Evolutionary conservation across 2,113 vertebrate species (phyloP).

Genomic region (Brachypteracias leptosomus): DNA sequence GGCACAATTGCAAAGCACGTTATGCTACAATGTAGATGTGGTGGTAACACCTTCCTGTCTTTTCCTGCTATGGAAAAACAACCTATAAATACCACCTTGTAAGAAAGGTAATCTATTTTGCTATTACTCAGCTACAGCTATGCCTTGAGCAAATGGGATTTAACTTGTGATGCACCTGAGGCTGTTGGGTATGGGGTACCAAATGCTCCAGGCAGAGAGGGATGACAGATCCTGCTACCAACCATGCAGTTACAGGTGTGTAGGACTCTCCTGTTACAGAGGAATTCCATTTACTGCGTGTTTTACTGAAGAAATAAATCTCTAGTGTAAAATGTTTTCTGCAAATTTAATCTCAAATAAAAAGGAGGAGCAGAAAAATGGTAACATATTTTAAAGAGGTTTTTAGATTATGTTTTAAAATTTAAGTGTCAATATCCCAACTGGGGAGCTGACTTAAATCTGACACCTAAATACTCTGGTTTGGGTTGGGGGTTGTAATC

Average conservation of each 20-base stretch:
- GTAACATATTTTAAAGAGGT: background rate
- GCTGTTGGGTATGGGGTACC: background rate
- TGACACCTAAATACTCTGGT: background rate
- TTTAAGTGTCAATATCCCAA: background rate
- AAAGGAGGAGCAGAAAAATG: background rate
- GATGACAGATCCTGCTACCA: background rate
- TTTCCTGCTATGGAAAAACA: background rate
- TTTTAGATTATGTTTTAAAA: background rate
- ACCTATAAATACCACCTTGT: background rate
- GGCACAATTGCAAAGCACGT: background rate
- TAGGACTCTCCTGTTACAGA: background rate
- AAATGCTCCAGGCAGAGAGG: background rate
- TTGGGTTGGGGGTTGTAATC: background rate
- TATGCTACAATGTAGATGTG: accelerated
- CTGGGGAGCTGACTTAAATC: background rate
- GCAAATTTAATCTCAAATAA: background rate
- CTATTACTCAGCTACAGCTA: background rate
- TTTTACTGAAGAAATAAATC: background rate
- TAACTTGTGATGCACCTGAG: background rate
- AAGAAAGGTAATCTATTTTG: background rate
- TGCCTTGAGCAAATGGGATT: background rate
- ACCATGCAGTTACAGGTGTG: accelerated
- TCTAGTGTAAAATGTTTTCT: background rate
- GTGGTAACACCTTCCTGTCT: background rate
- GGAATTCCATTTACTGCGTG: background rate